Base-by-base conservation (phyloP, 2,888 invertebrate genomes). In the Megastigmus dorsalis region DNA sequence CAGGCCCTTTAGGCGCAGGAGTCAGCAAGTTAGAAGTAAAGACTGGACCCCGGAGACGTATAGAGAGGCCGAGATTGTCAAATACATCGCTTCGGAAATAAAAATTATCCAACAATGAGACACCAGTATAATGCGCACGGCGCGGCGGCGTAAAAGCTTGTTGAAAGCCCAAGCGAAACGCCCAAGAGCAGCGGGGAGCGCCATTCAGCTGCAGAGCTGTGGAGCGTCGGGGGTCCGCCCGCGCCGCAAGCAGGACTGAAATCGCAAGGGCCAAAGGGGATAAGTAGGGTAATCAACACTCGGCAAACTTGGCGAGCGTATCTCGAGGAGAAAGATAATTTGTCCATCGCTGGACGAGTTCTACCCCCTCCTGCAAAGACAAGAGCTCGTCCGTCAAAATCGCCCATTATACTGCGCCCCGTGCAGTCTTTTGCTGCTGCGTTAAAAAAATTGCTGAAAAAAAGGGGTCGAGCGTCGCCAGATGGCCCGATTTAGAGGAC, bases 251-350 rank as follows among this genome's bases (percentile, higher is more conserved):
- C 4, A 41, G 3, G 13, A 13, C n/a, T 41, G 41, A 6, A 6
- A 48, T 5, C 33, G 38, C 50, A 36, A 36, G 28, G 26, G 9
- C 52, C 26, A 36, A 23, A 30, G 52, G n/a, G 52, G 52, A 52
- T 65, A 50, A 65, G 52, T 52, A 38, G 54, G 65, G 52, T 54
- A 65, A 55, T 67, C 57, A 67, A 57, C 9, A 43, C 41, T 30
- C 30, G 54, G 20, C 30, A 65, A 65, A 52, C 48, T 20, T 36
- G 15, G 28, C 38, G 45, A 5, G 38, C 23, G 26, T 3, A 2
- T 28, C 26, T 36, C 23, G 3, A n/a, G 15, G 18, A 26, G 36
- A 52, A 15, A 55, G 23, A 55, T 48, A 26, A 45, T 57, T 67
- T 57, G 54, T 54, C 54, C 41, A 38, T 65, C 63, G 38, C 20